Base-by-base conservation (phyloP, 1,140 invertebrate genomes). In the Drosophila eugracilis region DNA sequence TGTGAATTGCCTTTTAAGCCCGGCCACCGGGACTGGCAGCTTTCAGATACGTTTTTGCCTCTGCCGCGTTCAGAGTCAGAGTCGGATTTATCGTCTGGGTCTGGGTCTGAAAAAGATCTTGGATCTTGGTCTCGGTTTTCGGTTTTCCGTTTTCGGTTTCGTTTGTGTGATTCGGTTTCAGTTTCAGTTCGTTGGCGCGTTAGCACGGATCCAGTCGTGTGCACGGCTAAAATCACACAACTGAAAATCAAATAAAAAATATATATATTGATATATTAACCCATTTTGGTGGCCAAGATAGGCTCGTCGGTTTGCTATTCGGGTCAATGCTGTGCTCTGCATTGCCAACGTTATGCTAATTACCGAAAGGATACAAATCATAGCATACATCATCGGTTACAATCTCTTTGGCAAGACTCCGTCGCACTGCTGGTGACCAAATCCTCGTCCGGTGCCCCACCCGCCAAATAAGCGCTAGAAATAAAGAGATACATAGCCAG, bases 311-410 rank as follows among this genome's bases (percentile, higher is more conserved):
- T 42, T 58, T 83, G 47, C 65, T 78, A 83, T 55, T 83, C 57
- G 79, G 45, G 45, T 86, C 83, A 88, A 86, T 86, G 83, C 80
- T 89, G 73, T 83, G 75, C 83, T 67, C 28, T 54, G 70, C 79
- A 86, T 86, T 78, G 83, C 78, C 84, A 83, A 84, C 89, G 89
- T 90, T 83, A 90, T 90, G 89, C 89, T 90, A 90, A 90, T 83
- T 84, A 90, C 80, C 80, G 89, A 90, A 90, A 85, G 84, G 80
- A 90, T 89, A 44, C 89, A 90, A 83, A 83, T 85, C 81, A 90
- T 80, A 85, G 78, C 72, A 70, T 86, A 79, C 75, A 86, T 90
- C 80, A 90, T 90, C 84, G 89, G 89, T 90, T 90, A 90, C 78
- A 89, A 90, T 90, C 89, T 90, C 55, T 90, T 90, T 75, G 89